phyloP scores from a whole-genome alignment of 2,888 invertebrate genomes.

The Terebella lapidaria region DNA sequence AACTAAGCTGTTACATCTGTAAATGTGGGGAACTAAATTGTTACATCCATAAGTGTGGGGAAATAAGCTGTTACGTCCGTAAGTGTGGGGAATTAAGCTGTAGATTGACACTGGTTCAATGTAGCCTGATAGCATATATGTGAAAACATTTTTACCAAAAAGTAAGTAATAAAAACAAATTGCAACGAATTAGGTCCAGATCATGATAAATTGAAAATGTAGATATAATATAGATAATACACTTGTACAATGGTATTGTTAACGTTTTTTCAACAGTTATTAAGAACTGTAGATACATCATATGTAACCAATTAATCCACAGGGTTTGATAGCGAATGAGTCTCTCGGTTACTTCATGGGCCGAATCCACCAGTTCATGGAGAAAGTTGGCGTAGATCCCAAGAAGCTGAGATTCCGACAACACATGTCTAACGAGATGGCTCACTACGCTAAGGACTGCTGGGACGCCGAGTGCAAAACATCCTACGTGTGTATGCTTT shows the following conservation, averaged over 20 bases:
- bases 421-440: slow-evolving; percentile 99
- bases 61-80: slow-evolving; percentile 71
- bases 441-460: slow-evolving; percentile 98
- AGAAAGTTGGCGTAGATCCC: slow-evolving; percentile 80
- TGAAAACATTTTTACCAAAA: too few relatives aligned
- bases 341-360: slow-evolving; percentile 98
- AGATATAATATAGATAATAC: too few relatives aligned
- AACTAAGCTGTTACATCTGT: slow-evolving; percentile 71
- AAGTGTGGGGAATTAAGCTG: slow-evolving; percentile 26
- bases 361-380: slow-evolving; percentile 82
- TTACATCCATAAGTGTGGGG: slow-evolving; percentile 61
- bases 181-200: neutral
- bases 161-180: too few relatives aligned
- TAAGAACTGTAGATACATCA: too few relatives aligned
- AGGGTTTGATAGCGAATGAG: slow-evolving; percentile 81
- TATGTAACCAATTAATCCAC: too few relatives aligned
- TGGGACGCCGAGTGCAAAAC: slow-evolving; percentile 99
- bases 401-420: slow-evolving; percentile 88
- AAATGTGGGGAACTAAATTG: slow-evolving; percentile 65
- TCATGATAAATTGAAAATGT: too few relatives aligned
- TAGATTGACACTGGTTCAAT: too few relatives aligned
- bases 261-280: too few relatives aligned
- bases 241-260: too few relatives aligned
- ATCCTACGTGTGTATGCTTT: slow-evolving; percentile 81
- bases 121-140: too few relatives aligned